Conservation (phyloP, 2,888 invertebrate genomes). For the Trichogramma evanescens region DNA sequence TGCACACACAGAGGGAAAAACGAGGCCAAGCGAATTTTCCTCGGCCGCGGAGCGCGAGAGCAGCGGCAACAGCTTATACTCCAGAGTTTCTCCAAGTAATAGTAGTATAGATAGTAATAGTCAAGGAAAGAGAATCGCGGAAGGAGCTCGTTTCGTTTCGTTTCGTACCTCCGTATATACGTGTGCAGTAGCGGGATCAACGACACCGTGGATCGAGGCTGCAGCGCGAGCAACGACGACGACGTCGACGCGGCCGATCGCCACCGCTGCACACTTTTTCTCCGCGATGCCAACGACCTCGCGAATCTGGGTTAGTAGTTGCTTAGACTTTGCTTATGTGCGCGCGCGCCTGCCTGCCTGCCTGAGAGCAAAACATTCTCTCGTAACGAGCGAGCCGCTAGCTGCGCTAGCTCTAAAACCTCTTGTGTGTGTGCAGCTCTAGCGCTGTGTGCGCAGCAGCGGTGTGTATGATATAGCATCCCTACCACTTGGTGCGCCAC, state of each 20-base stretch:
- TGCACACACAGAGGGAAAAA: conserved; percentile 7
- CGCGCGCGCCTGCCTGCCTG: too few relatives aligned
- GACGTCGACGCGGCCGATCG: too few relatives aligned
- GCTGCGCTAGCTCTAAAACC: too few relatives aligned
- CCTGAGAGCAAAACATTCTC: too few relatives aligned
- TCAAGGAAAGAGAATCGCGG: background rate
- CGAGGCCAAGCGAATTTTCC: conserved; percentile 12
- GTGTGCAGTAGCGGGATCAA: conserved; percentile 42
- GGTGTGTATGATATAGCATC: too few relatives aligned
- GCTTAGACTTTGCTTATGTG: conserved; percentile 31
- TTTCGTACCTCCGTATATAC: too few relatives aligned
- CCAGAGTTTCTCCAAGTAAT: background rate
- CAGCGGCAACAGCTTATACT: conserved; percentile 5
- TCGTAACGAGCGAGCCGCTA: too few relatives aligned
- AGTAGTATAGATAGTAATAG: too few relatives aligned
- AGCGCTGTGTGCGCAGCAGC: too few relatives aligned
- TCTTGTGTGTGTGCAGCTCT: too few relatives aligned
- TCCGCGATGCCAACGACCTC: background rate
- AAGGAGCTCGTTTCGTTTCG: background rate
- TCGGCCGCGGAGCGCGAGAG: conserved; percentile 7
- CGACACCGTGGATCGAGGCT: conserved; percentile 45
- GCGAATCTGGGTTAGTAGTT: conserved; percentile 48
- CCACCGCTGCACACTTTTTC: background rate
- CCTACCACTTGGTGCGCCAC: too few relatives aligned
- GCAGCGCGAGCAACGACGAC: too few relatives aligned